These are phyloP conservation scores for Dinomys branickii DNA, from an alignment of 2,113 vertebrate species.

Conservation along the genomic window DNA sequence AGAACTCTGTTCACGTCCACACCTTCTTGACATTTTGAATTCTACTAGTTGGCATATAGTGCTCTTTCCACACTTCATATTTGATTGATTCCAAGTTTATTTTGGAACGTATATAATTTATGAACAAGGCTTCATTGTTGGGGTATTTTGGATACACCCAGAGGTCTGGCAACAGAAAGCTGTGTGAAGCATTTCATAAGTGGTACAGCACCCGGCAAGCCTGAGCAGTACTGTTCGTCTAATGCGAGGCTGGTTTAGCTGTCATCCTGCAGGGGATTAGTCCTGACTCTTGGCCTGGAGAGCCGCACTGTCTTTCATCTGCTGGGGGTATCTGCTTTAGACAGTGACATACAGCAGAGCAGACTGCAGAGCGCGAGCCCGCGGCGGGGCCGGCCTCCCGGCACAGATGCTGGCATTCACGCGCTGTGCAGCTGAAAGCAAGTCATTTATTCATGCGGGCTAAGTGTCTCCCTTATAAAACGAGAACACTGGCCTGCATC, in stretches of 20 bases:
- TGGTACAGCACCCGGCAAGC: background rate
- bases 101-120: background rate
- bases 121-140: background rate
- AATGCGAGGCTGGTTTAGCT: background rate
- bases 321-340: background rate
- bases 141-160: background rate
- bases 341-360: background rate
- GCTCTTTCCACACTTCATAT: background rate
- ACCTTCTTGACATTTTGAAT: background rate
- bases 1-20: background rate
- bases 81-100: background rate
- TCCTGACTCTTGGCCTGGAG: background rate
- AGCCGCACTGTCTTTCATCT: background rate
- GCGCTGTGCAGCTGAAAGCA: background rate
- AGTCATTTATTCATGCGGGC: background rate
- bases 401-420: conserved; percentile 13
- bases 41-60: background rate
- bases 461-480: background rate
- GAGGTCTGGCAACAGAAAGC: background rate
- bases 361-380: background rate
- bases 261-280: background rate
- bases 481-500: background rate
- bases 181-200: background rate
- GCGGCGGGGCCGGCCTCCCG: fast-evolving
- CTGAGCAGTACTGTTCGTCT: background rate